Base-by-base conservation (phyloP, 2,888 invertebrate species). In the Pegoplata infirma region DNA sequence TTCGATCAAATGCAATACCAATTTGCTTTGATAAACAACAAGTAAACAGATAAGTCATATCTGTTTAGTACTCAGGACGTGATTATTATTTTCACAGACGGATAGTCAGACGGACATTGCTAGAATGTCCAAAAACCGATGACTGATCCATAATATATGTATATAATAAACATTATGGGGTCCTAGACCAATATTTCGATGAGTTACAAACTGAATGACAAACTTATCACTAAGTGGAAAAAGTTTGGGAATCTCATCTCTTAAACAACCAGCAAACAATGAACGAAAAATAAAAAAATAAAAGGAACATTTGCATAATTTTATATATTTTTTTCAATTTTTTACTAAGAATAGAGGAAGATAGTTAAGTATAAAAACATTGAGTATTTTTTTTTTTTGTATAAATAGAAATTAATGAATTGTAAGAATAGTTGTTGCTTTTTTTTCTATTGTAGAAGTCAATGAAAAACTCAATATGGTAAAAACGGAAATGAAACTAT, bases 251-350 rank as follows among this genome's bases (percentile, higher is more conserved):
- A 10, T 10, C 8, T 5, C 32, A 10, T 1, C 12, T 10, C 1
- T 32, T 10, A 8, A 10, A 12, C 21, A 51, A 14, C 7, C 51
- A 51, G n/a, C 10, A 36, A 58, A 51, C 17, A 49, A 51, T 8
- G 44, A 46, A 5, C 10, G 23, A 58, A 51, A n/a, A 49, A 51
- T 8, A 28, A 46, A 47, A 7, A 14, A 46, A 53, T 51, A 55
- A 67, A 19, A 56, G 61, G 49, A 75, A 72, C 63, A 79, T 79
- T 79, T 79, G 79, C 79, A 79, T 79, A 79, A 74, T 67, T 67
- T 67, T 53, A 61, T 59, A 59, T 32, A 64, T 10, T 19, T 55
- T 46, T 47, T 46, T 32, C 32, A 10, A 23, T 69, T 69, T 56
- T 58, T 51, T 76, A 46, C 44, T 23, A 1, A 47, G 58, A 25